A percentile compares a stretch with the other conserved stretches of the same genome.
Evolutionary conservation across 2,888 invertebrate species (phyloP).

Genomic region (Salpingus planirostris): DNA sequence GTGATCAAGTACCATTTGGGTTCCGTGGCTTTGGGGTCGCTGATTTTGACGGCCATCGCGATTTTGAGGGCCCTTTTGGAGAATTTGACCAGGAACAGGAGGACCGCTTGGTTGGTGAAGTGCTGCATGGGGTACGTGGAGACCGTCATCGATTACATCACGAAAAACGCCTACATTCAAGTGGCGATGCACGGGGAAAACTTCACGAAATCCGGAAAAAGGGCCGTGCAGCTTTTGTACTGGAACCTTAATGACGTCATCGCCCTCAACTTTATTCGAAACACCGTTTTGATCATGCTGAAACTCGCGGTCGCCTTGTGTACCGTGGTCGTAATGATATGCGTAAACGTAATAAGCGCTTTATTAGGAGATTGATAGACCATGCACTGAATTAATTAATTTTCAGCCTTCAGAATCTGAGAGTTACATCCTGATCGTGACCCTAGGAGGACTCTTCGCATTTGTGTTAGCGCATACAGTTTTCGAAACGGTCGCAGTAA

Average conservation of each 20-base stretch:
- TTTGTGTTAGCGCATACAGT: too few species aligned
- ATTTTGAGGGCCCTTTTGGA: not conserved
- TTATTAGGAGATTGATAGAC: too few species aligned
- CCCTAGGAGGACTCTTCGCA: too few species aligned
- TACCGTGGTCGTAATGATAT: too few species aligned
- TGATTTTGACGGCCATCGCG: conserved; percentile 2
- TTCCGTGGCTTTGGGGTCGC: conserved; percentile 5
- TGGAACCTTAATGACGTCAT: conserved; percentile 1
- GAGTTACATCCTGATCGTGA: too few species aligned
- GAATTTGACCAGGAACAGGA: conserved; percentile 1
- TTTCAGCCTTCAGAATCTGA: too few species aligned
- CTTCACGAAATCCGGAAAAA: conserved; percentile 5
- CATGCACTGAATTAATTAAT: too few species aligned
- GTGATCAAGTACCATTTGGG: conserved; percentile 5
- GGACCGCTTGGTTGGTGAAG: not conserved
- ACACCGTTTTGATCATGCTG: conserved; percentile 6
- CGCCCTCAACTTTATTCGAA: conserved; percentile 6
- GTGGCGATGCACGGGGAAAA: conserved; percentile 6
- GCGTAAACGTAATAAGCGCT: too few species aligned
- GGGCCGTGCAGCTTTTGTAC: conserved; percentile 4
- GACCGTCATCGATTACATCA: conserved; percentile 2
- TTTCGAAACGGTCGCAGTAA: too few species aligned
- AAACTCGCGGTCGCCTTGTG: conserved; percentile 1
- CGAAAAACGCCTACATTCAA: conserved; percentile 4
- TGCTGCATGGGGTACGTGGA: conserved; percentile 1